These are phyloP conservation scores for Monodelphis domestica DNA, from an alignment of 2,797 vertebrate species.

Conservation along the genomic window DNA sequence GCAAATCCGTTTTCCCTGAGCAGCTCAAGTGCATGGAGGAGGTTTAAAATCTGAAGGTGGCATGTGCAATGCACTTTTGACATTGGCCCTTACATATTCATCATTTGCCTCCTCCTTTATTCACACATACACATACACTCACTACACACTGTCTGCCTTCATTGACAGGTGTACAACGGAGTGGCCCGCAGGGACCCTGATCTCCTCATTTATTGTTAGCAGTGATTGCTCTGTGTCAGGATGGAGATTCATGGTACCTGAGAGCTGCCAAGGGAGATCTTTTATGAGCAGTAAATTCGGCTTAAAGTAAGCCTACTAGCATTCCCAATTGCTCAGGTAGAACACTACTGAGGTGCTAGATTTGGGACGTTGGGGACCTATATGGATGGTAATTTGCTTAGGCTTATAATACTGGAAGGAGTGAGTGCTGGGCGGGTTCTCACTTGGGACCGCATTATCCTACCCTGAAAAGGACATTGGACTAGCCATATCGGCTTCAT, in stretches of 20 bases:
- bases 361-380: neutral
- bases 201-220: neutral
- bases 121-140: neutral
- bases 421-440: neutral
- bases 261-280: neutral
- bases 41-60: neutral
- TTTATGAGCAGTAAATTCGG: conserved; percentile 41
- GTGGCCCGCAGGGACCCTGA: neutral
- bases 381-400: conserved; percentile 13
- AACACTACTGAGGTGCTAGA: neutral
- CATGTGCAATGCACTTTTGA: neutral
- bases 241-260: neutral
- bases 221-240: neutral
- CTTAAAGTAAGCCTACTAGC: conserved; percentile 22
- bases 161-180: neutral
- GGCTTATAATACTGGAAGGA: neutral
- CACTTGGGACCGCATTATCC: neutral
- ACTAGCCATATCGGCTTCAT: neutral
- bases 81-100: neutral
- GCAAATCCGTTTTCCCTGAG: neutral
- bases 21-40: neutral
- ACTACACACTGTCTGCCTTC: neutral
- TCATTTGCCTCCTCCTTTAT: neutral
- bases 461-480: neutral
- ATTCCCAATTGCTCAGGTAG: conserved; percentile 4